phyloP scores from a whole-genome alignment of 2,888 invertebrate genomes.

The Yponomeuta sedellus region DNA sequence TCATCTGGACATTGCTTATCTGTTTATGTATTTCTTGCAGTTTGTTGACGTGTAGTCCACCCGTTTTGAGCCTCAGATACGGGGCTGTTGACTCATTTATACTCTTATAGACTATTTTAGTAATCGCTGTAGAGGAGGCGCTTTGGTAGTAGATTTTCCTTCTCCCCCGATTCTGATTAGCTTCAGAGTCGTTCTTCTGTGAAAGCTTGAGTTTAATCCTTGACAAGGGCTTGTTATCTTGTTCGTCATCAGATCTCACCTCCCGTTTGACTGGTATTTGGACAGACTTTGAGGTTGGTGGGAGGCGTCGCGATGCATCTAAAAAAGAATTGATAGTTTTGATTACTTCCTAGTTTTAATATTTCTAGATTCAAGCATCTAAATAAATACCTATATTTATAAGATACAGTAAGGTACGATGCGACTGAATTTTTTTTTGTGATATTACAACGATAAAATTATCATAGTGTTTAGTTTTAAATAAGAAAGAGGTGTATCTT shows the following conservation, averaged over 20 bases:
- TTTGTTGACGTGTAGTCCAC: background rate
- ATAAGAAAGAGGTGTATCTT: too few species aligned
- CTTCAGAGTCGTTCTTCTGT: background rate
- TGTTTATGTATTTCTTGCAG: slow-evolving; percentile 36
- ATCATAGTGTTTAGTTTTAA: background rate
- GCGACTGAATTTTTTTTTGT: background rate
- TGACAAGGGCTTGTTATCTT: background rate
- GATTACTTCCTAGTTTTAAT: background rate
- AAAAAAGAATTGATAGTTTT: background rate
- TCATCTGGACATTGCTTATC: slow-evolving; percentile 34
- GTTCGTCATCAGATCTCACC: background rate
- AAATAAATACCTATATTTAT: too few species aligned
- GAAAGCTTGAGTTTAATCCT: background rate
- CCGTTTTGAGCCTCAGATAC: background rate
- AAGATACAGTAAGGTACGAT: too few species aligned
- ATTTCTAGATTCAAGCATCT: too few species aligned
- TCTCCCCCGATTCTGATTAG: background rate
- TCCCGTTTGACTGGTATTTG: background rate
- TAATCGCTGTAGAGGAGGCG: background rate
- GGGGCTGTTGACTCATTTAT: background rate
- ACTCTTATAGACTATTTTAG: background rate
- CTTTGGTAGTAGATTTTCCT: background rate
- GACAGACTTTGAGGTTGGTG: background rate
- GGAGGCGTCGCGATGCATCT: background rate
- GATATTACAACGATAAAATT: background rate